Conservation (phyloP, 1,140 invertebrate species). For the Drosophila ercepeae region DNA sequence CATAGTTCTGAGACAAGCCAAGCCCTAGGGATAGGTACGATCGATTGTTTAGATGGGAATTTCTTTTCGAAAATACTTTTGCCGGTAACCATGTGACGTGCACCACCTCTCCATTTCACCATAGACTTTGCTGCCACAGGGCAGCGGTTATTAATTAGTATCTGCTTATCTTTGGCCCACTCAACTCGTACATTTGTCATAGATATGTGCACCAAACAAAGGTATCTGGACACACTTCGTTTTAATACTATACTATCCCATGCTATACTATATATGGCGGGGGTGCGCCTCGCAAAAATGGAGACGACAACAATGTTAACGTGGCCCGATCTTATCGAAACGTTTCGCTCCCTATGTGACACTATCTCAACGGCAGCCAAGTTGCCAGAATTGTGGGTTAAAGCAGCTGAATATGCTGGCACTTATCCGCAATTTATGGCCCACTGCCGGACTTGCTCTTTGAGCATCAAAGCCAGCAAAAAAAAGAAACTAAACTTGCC, state of each 20-base stretch:
- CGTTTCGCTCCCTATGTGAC: constrained; percentile 54
- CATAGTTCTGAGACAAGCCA: constrained; percentile 20
- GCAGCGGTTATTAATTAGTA: constrained; percentile 73
- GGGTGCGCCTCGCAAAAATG: constrained; percentile 43
- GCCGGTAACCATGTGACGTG: constrained; percentile 55
- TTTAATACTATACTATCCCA: neutral
- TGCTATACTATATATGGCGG: constrained; percentile 41
- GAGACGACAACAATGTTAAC: constrained; percentile 20
- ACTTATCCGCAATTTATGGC: constrained; percentile 72
- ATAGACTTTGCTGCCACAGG: constrained; percentile 31
- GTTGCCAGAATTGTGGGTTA: constrained; percentile 16
- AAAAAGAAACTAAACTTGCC: neutral
- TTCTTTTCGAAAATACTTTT: constrained; percentile 52
- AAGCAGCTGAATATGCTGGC: constrained; percentile 37
- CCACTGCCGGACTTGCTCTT: neutral
- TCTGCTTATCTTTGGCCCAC: constrained; percentile 69
- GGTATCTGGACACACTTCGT: constrained; percentile 20
- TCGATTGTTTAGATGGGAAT: constrained; percentile 45
- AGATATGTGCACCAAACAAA: constrained; percentile 55
- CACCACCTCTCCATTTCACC: constrained; percentile 5
- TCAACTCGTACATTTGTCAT: constrained; percentile 73
- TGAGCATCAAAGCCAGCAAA: constrained; percentile 5
- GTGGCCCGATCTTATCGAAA: constrained; percentile 62
- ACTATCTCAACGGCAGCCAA: constrained; percentile 62
- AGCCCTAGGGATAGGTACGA: constrained; percentile 4